Evolutionary conservation across 92 coral and sea anemone species (phyloP).

Genomic region (Palythoa caribaeorum): DNA sequence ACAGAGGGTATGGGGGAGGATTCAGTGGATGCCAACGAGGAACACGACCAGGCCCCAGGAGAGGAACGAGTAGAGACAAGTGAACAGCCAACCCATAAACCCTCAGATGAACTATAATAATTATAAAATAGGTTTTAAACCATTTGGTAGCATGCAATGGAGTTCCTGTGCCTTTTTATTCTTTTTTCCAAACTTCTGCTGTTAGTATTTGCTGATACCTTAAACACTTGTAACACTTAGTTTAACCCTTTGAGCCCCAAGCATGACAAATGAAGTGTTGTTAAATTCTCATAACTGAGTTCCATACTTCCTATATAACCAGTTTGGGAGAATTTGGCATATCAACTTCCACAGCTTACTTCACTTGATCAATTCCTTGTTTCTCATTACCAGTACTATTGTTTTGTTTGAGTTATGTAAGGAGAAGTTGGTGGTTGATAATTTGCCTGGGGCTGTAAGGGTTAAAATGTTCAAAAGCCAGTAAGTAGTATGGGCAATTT

Average conservation of each 20-base stretch:
- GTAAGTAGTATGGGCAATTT: background rate
- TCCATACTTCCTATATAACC: too few species aligned
- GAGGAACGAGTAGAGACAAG: constrained; percentile 47
- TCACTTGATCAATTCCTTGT: too few species aligned
- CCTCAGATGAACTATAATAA: constrained; percentile 18
- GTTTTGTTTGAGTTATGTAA: too few species aligned
- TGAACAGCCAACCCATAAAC: constrained; percentile 12
- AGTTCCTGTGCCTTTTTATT: constrained; percentile 24
- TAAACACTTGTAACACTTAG: too few species aligned
- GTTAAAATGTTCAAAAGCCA: background rate
- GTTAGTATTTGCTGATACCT: background rate
- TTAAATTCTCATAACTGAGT: too few species aligned
- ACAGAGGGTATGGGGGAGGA: constrained; percentile 28
- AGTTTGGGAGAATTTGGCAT: too few species aligned
- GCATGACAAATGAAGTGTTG: too few species aligned
- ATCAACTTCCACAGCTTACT: too few species aligned
- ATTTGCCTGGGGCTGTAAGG: too few species aligned
- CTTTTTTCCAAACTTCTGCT: background rate
- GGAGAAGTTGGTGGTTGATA: too few species aligned
- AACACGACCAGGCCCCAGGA: constrained; percentile 43
- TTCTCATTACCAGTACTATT: too few species aligned
- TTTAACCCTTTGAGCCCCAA: too few species aligned
- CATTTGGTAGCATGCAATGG: background rate
- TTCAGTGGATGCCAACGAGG: constrained; percentile 32
- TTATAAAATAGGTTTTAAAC: background rate